Evolutionary conservation across 2,113 vertebrate species (phyloP).

Genomic region (Boulengeromyrus knoepffleri): DNA sequence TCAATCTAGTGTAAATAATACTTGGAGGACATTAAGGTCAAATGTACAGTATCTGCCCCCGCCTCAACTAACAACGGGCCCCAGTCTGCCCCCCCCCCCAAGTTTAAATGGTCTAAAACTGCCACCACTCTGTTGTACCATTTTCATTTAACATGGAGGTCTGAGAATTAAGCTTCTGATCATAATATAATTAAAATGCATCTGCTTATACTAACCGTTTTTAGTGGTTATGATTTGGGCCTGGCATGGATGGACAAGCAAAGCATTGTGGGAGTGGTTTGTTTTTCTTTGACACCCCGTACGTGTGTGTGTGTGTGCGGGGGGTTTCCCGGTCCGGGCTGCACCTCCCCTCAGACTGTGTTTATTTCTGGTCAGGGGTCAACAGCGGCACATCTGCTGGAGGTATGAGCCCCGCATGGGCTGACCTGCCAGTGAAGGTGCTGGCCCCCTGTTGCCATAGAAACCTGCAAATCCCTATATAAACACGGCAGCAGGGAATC

Average conservation of each 20-base stretch:
- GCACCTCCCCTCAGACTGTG: not conserved
- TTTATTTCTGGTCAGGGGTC: conserved; percentile 30
- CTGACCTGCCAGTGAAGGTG: not conserved
- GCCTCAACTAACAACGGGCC: no score
- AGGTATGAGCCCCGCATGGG: conserved; percentile 9
- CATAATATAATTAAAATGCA: not conserved
- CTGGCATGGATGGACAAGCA: not conserved
- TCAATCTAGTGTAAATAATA: not conserved
- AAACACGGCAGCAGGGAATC: conserved; percentile 13
- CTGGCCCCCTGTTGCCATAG: conserved; percentile 16
- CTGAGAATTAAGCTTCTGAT: not conserved
- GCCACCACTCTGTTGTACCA: not conserved
- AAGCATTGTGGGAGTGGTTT: conserved; percentile 4
- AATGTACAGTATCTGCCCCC: not conserved
- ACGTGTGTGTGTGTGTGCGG: not conserved
- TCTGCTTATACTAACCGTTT: not conserved
- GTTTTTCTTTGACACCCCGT: conserved; percentile 28
- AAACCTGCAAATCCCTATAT: not conserved
- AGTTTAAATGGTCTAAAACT: not conserved
- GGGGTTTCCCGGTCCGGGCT: not conserved
- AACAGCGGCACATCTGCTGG: conserved; percentile 29
- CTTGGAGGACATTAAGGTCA: not conserved
- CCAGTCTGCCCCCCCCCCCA: no score
- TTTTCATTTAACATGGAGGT: not conserved
- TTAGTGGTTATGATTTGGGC: not conserved